A percentile compares a stretch with the other conserved stretches of the same genome.
Evolutionary conservation across 2,113 vertebrate species (phyloP).

Genomic region (Bettongia penicillata): DNA sequence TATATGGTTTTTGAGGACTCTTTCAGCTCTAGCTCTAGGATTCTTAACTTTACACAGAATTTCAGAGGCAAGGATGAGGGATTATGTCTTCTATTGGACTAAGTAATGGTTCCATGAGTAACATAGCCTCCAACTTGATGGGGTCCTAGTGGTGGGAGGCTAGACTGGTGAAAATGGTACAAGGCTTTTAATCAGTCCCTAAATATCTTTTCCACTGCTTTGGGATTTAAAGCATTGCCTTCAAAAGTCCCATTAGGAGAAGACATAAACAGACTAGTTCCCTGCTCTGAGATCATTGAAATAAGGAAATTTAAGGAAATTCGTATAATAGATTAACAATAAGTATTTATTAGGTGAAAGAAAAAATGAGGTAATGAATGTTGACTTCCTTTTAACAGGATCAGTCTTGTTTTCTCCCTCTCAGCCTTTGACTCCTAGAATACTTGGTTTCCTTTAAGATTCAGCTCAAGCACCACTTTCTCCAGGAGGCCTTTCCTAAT

Average conservation of each 20-base stretch:
- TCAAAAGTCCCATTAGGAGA: constrained; percentile 35
- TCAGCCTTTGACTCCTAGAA: neutral
- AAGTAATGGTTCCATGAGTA: neutral
- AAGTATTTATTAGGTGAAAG: neutral
- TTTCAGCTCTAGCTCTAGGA: neutral
- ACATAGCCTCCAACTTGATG: neutral
- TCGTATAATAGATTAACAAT: neutral
- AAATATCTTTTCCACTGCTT: constrained; percentile 10
- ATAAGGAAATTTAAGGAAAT: neutral
- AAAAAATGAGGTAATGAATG: neutral
- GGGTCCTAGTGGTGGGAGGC: neutral
- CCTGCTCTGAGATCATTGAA: neutral
- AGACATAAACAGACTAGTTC: constrained; percentile 30
- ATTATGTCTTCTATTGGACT: constrained; percentile 16
- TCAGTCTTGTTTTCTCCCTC: neutral
- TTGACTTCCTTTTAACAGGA: neutral
- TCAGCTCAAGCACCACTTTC: neutral
- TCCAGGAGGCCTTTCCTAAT: neutral
- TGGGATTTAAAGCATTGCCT: constrained; percentile 32
- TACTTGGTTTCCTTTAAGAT: neutral
- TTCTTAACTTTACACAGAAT: neutral
- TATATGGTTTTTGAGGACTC: neutral
- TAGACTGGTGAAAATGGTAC: neutral
- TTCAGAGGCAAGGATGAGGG: neutral
- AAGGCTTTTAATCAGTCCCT: neutral